Base-by-base conservation (phyloP, 2,797 vertebrate genomes). In the Gymnoscopelus microlampas region DNA sequence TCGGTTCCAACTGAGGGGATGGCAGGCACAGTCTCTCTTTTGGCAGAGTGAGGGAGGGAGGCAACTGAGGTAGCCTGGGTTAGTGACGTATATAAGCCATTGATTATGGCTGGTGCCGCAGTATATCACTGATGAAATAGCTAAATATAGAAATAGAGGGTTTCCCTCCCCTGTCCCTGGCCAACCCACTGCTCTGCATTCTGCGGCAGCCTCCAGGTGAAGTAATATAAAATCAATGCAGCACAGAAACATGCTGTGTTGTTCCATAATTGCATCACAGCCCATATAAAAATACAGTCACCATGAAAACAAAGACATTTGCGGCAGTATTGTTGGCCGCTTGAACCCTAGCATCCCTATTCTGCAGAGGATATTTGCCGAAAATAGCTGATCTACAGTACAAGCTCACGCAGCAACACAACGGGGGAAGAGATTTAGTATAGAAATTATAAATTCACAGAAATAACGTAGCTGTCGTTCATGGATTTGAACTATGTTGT, bases 131-230 rank as follows among this genome's bases (percentile, higher is more conserved):
- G 51, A 71, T 65, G 70, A 35, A 70, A 44, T 0, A 68, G 85
- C 88, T 93, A 94, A 86, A 93, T 90, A 88, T 95, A 92, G 94
- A 82, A 79, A 56, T 47, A 53, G 82, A 91, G 89, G 90, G 86
- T 92, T 93, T 88, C 91, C 93, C 87, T 86, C 86, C 86, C 77
- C 73, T 67, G 12, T 82, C 71, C 73, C 0, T 5, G 74, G 70
- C 78, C 83, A 51, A 72, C 80, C 77, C 55, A 82, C 85, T 78
- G 76, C 81, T 90, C 84, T 79, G 85, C 78, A 84, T 89, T 83
- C 82, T 90, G 88, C 84, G 80, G 88, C 91, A 91, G 80, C 74
- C 81, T 29, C 60, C 61, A 44, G 39, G 39, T 44, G 39, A 9
- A 44, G 39, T 0, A 5, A 15, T 29, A 56, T 3, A 56, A 63